A percentile compares a stretch with the other conserved stretches of the same genome.
Conservation (phyloP, 2,888 invertebrate genomes). For the Drosophila lutescens region DNA sequence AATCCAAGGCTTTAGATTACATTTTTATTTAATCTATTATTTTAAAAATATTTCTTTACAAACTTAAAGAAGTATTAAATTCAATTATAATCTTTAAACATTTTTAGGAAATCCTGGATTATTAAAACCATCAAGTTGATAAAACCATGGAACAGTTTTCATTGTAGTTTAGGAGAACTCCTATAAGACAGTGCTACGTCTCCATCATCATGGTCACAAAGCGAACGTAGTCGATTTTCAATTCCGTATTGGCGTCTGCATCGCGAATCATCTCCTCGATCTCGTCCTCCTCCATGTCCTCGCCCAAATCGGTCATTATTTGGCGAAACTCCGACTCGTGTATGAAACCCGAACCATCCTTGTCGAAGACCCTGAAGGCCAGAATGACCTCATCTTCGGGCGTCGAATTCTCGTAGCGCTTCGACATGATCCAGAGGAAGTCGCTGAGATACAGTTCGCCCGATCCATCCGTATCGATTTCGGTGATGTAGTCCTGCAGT, state of each 20-base stretch:
- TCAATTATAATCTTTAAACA: too few species aligned
- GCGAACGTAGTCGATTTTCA: conserved; percentile 61
- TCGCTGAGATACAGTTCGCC: conserved; percentile 60
- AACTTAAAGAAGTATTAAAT: too few species aligned
- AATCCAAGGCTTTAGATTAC: too few species aligned
- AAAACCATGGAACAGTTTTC: neutral
- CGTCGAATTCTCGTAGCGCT: conserved; percentile 45
- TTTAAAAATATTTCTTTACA: too few species aligned
- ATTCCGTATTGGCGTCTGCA: conserved; percentile 59
- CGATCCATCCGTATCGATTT: conserved; percentile 57
- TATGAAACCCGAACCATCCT: conserved; percentile 49
- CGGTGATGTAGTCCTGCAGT: conserved; percentile 49
- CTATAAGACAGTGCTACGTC: too few species aligned
- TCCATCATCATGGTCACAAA: conserved; percentile 57
- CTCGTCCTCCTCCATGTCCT: conserved; percentile 58
- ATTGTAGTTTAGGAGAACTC: neutral
- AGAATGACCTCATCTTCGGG: conserved; percentile 61
- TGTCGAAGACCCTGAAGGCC: conserved; percentile 62
- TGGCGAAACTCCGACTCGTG: conserved; percentile 53
- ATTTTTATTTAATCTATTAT: too few species aligned
- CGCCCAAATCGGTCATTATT: conserved; percentile 54
- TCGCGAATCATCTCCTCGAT: conserved; percentile 58
- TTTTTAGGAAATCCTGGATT: neutral
- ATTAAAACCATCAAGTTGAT: neutral
- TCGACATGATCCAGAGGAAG: conserved; percentile 60